These are phyloP conservation scores for Oostethus manadensis DNA, from an alignment of 2,113 vertebrate genomes.

Conservation along the genomic window DNA sequence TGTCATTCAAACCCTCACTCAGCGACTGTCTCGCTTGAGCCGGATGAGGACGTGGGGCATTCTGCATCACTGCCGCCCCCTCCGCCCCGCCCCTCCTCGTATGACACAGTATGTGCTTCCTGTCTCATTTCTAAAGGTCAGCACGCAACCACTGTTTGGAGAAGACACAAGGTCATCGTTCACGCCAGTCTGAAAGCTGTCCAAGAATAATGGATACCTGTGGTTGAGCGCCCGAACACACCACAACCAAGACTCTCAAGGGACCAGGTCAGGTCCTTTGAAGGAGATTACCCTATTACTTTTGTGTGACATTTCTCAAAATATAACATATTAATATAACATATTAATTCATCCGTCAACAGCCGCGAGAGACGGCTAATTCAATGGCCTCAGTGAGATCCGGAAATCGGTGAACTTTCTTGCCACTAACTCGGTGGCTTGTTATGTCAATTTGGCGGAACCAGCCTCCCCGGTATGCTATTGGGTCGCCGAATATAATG, in stretches of 20 bases:
- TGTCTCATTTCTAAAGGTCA: background rate
- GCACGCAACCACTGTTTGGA: background rate
- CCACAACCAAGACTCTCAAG: background rate
- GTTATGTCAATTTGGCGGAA: too few relatives aligned
- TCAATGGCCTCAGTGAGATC: too few relatives aligned
- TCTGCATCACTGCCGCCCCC: background rate
- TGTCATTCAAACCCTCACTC: constrained; percentile 3
- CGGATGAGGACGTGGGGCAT: background rate
- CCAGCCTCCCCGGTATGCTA: too few relatives aligned
- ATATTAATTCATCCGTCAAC: too few relatives aligned
- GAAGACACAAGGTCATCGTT: background rate
- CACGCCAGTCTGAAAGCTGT: constrained; percentile 1
- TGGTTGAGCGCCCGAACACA: background rate
- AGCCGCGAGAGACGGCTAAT: too few relatives aligned
- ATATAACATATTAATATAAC: too few relatives aligned
- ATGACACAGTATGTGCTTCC: background rate
- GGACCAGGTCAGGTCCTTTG: background rate
- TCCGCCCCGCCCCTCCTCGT: too few relatives aligned
- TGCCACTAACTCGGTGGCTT: too few relatives aligned
- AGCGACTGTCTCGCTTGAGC: background rate
- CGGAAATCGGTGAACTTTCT: too few relatives aligned
- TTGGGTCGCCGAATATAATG: too few relatives aligned
- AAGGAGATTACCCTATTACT: background rate
- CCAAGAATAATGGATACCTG: background rate
- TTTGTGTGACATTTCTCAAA: too few relatives aligned